Conservation (phyloP, 2,888 invertebrate species). For the Drosophila ezoana region DNA sequence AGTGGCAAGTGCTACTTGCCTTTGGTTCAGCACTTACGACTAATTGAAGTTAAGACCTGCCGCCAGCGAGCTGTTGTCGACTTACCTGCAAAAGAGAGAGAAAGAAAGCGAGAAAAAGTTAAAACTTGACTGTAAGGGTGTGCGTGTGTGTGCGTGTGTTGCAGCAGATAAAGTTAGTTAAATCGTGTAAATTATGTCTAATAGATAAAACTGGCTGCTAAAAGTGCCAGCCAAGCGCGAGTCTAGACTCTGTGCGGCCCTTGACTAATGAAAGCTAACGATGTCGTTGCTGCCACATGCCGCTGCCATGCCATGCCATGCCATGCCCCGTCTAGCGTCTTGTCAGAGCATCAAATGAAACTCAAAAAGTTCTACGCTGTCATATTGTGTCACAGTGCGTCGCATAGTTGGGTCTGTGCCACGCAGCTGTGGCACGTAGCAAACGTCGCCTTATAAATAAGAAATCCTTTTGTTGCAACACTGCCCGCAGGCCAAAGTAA, state of each 20-base stretch:
- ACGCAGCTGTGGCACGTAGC: slow-evolving; percentile 43
- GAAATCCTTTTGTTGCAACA: slow-evolving; percentile 42
- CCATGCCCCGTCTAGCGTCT: not conserved
- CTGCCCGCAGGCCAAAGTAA: slow-evolving; percentile 58
- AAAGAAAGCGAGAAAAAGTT: slow-evolving; percentile 16
- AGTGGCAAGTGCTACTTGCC: slow-evolving; percentile 33
- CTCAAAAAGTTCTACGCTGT: slow-evolving; percentile 47
- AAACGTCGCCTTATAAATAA: slow-evolving; percentile 32
- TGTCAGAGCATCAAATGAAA: slow-evolving; percentile 39
- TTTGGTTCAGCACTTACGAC: slow-evolving; percentile 73
- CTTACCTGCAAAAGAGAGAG: slow-evolving; percentile 64
- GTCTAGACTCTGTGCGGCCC: slow-evolving; percentile 55
- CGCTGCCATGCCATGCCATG: too few species aligned
- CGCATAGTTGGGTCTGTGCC: slow-evolving; percentile 8
- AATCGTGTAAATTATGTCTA: slow-evolving; percentile 80
- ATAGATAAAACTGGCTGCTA: slow-evolving; percentile 69
- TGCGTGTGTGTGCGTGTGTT: not conserved
- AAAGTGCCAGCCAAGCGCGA: slow-evolving; percentile 47
- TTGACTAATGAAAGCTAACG: slow-evolving; percentile 52
- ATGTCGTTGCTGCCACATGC: slow-evolving; percentile 17
- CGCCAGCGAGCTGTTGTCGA: slow-evolving; percentile 34
- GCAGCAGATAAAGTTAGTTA: slow-evolving; percentile 67
- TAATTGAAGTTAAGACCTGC: slow-evolving; percentile 75
- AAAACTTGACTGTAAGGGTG: slow-evolving; percentile 4
- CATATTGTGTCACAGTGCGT: slow-evolving; percentile 60